Evolutionary conservation across 2,113 vertebrate genomes (phyloP).

Genomic region (Protomyctophum bolini): DNA sequence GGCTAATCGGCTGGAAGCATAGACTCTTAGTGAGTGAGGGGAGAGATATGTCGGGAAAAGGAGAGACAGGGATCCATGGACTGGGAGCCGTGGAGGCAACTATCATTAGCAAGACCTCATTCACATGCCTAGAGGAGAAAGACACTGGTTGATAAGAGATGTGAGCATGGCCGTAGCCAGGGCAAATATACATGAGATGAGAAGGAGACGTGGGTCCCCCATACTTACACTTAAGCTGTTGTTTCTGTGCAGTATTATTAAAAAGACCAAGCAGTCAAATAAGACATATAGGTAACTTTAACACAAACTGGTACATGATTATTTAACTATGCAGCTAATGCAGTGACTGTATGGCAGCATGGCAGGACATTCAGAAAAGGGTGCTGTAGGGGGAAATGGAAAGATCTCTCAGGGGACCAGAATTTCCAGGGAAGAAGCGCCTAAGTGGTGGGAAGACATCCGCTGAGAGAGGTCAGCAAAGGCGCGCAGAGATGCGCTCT

Average conservation of each 20-base stretch:
- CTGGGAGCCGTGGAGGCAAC: constrained; percentile 12
- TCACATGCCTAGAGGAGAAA: not conserved
- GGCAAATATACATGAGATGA: not conserved
- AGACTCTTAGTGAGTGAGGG: not conserved
- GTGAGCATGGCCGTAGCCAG: not conserved
- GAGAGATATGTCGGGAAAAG: not conserved
- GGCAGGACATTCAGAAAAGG: no score
- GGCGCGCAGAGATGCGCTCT: no score
- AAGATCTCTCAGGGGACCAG: no score
- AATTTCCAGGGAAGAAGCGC: no score
- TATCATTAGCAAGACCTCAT: constrained; percentile 9
- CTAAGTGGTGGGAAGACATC: no score
- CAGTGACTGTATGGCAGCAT: no score
- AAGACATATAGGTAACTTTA: no score
- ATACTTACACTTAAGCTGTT: not conserved
- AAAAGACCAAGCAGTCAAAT: no score
- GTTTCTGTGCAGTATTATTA: not conserved
- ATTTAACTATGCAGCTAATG: no score
- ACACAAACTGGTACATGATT: no score
- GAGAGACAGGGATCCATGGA: not conserved
- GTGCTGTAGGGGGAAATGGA: no score
- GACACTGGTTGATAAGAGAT: not conserved
- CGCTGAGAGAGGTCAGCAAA: no score
- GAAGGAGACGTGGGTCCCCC: not conserved
- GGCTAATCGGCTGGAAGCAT: constrained; percentile 29